Evolutionary conservation across 2,113 vertebrate species (phyloP).

Genomic region (Callithrix jacchus): DNA sequence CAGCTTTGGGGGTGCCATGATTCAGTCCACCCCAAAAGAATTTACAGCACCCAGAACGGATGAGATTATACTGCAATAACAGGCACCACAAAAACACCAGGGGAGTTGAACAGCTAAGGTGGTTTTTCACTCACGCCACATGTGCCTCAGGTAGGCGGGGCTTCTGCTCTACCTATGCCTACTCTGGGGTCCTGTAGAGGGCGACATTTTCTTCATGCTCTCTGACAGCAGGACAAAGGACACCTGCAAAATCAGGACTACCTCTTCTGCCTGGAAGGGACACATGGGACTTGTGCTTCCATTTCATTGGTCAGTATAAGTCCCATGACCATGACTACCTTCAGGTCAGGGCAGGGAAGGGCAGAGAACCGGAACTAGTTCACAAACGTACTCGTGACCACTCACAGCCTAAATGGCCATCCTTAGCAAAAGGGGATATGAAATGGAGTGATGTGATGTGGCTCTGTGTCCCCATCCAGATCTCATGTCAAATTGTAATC

Average conservation of each 20-base stretch:
- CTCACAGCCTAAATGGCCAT: too few species aligned
- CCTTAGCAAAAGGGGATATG: not conserved
- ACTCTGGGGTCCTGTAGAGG: not conserved
- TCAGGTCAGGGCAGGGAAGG: too few species aligned
- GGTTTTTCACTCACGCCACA: not conserved
- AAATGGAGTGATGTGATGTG: not conserved
- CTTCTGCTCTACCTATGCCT: rapidly evolving
- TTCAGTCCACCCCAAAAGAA: not conserved
- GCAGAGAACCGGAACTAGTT: not conserved
- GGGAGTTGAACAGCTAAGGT: not conserved
- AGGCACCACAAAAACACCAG: not conserved
- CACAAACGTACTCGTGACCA: not conserved
- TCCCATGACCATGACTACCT: not conserved
- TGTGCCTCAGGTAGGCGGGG: not conserved
- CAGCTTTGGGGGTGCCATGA: not conserved
- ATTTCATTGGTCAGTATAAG: not conserved
- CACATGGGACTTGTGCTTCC: not conserved
- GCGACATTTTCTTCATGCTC: not conserved
- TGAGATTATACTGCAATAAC: not conserved
- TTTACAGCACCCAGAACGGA: not conserved
- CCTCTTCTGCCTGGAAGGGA: not conserved
- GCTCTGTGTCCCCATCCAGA: too few species aligned
- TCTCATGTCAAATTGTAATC: too few species aligned
- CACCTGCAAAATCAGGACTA: not conserved
- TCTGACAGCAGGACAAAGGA: not conserved